phyloP scores from a whole-genome alignment of 1,140 invertebrate genomes.

The Sinonovacula constricta region DNA sequence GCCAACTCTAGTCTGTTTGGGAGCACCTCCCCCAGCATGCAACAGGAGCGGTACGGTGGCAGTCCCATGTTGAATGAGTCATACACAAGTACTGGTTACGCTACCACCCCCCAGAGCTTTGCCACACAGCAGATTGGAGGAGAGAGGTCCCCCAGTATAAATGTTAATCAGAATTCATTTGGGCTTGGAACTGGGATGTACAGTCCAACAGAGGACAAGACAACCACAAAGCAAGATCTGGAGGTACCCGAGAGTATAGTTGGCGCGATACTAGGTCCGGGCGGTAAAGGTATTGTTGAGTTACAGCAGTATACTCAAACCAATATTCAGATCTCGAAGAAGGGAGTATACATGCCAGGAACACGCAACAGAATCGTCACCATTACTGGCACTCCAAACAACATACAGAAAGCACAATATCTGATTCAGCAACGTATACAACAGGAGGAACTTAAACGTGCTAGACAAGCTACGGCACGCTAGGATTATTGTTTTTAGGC shows the following conservation, averaged over 20 bases:
- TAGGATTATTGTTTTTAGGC: slow-evolving; percentile 58
- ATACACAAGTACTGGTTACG: slow-evolving; percentile 67
- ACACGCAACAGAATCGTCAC: slow-evolving; percentile 98
- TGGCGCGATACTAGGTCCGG: slow-evolving; percentile 96
- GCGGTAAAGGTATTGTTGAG: slow-evolving; percentile 96
- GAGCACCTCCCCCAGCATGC: slow-evolving; percentile 73
- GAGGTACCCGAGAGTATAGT: slow-evolving; percentile 96
- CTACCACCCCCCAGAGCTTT: slow-evolving; percentile 63
- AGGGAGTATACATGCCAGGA: slow-evolving; percentile 97
- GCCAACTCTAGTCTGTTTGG: slow-evolving; percentile 75
- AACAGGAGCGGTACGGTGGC: slow-evolving; percentile 70
- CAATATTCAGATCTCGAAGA: slow-evolving; percentile 99
- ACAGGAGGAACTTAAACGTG: slow-evolving; percentile 96
- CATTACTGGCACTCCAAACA: slow-evolving; percentile 92
- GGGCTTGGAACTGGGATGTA: slow-evolving; percentile 84
- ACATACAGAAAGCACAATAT: slow-evolving; percentile 93
- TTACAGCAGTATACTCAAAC: slow-evolving; percentile 97
- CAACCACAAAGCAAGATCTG: slow-evolving; percentile 88
- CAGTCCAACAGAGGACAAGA: slow-evolving; percentile 74
- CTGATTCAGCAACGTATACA: slow-evolving; percentile 97
- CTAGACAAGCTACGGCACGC: slow-evolving; percentile 77
- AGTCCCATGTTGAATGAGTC: slow-evolving; percentile 75
- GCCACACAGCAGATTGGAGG: slow-evolving; percentile 54
- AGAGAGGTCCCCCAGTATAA: slow-evolving; percentile 77
- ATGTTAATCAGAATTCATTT: slow-evolving; percentile 86